phyloP scores from a whole-genome alignment of 2,113 vertebrate species.

The Petroica traversi region DNA sequence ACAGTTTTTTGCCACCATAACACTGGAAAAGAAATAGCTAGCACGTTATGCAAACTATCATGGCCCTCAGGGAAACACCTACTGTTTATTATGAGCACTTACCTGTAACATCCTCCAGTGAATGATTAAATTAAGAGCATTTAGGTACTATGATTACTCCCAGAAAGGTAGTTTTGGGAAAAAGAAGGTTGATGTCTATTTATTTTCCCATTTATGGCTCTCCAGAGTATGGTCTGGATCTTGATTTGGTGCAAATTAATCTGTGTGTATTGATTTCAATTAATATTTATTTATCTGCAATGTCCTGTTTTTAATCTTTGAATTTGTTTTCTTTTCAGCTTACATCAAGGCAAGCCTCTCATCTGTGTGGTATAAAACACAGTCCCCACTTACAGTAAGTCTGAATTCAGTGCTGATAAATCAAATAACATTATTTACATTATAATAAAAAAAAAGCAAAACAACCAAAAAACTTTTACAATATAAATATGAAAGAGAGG shows the following conservation, averaged over 20 bases:
- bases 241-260: not conserved
- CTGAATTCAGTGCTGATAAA: not conserved
- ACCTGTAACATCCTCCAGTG: conserved; percentile 28
- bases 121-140: conserved; percentile 38
- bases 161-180: not conserved
- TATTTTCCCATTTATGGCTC: not conserved
- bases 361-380: not conserved
- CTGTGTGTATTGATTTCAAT: not conserved
- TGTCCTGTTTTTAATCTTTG: not conserved
- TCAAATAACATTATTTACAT: not conserved
- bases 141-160: conserved; percentile 14
- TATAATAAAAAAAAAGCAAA: not conserved
- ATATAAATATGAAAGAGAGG: not conserved
- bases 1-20: not conserved
- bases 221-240: not conserved
- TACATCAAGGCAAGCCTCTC: not conserved
- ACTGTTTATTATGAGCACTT: conserved; percentile 42
- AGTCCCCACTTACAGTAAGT: not conserved
- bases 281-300: not conserved
- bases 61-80: conserved; percentile 30
- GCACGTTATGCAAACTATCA: conserved; percentile 23
- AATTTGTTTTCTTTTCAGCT: not conserved
- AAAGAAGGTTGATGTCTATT: not conserved
- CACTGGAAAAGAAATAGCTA: conserved; percentile 34
- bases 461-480: not conserved